These are phyloP conservation scores for Drosophila neonasuta DNA, from an alignment of 2,888 invertebrate species.

Conservation along the genomic window DNA sequence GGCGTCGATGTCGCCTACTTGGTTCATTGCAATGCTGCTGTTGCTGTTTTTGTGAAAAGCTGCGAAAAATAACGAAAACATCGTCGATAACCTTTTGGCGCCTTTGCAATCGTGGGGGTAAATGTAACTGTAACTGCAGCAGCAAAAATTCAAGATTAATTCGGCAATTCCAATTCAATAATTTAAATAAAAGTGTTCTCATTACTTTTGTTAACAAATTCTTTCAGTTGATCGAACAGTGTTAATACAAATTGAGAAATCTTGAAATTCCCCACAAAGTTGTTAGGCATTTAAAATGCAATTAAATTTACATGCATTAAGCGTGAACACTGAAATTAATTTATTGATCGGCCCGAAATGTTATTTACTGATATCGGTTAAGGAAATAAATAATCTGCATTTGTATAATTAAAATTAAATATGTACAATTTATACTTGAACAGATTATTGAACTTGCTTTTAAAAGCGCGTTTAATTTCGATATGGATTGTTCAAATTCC, in stretches of 20 bases:
- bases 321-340: slow-evolving; percentile 8
- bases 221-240: not conserved
- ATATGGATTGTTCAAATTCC: not conserved
- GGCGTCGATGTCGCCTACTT: slow-evolving; percentile 9
- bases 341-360: slow-evolving; percentile 5
- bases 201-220: not conserved
- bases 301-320: slow-evolving; percentile 10
- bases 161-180: not conserved
- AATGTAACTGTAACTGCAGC: slow-evolving; percentile 31
- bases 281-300: slow-evolving; percentile 2
- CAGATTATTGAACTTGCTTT: slow-evolving; percentile 19
- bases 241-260: not conserved
- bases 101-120: slow-evolving; percentile 52
- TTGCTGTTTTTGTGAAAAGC: slow-evolving; percentile 26
- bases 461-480: not conserved
- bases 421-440: not conserved
- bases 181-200: not conserved
- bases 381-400: slow-evolving; percentile 7
- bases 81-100: slow-evolving; percentile 62
- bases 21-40: slow-evolving; percentile 22
- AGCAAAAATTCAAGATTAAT: slow-evolving; percentile 1
- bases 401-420: slow-evolving; percentile 1
- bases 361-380: slow-evolving; percentile 10
- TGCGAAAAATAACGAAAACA: slow-evolving; percentile 63
- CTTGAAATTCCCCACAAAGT: not conserved